phyloP scores from a whole-genome alignment of 2,113 vertebrate species.

The Pachyramphus minor region DNA sequence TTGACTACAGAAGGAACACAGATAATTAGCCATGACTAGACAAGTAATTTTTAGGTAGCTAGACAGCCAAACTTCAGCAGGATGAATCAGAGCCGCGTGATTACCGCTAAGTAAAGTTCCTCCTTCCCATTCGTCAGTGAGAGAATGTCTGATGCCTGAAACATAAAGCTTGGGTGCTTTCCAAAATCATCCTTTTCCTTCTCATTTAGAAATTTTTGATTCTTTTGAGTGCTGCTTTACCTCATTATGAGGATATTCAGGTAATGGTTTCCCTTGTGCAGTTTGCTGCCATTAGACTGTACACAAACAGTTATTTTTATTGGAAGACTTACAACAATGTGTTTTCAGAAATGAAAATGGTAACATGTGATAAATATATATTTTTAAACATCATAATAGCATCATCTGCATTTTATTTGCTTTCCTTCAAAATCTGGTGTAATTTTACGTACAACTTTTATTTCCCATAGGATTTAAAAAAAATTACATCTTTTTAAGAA shows the following conservation, averaged over 20 bases:
- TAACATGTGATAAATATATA: not conserved
- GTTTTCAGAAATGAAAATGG: not conserved
- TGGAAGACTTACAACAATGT: not conserved
- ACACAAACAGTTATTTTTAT: not conserved
- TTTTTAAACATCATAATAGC: not conserved
- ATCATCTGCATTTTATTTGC: slow-evolving; percentile 16
- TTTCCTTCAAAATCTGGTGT: not conserved
- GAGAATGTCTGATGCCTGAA: not conserved
- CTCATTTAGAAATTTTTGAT: not conserved
- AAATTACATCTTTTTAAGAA: slow-evolving; percentile 15
- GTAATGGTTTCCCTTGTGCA: not conserved
- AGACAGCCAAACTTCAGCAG: not conserved
- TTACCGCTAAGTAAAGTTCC: not conserved
- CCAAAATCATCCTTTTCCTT: not conserved
- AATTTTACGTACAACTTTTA: slow-evolving; percentile 12
- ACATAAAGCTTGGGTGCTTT: not conserved
- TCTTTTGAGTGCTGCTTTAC: not conserved
- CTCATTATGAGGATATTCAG: not conserved
- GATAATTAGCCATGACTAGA: slow-evolving; percentile 43
- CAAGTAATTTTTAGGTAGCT: slow-evolving; percentile 27
- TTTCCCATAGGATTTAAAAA: slow-evolving; percentile 11
- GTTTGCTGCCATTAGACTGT: not conserved
- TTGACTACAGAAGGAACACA: not conserved
- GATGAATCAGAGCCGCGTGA: not conserved
- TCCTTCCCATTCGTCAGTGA: not conserved